Base-by-base conservation (phyloP, 2,797 vertebrate genomes). In the Acanthurus lineatus region DNA sequence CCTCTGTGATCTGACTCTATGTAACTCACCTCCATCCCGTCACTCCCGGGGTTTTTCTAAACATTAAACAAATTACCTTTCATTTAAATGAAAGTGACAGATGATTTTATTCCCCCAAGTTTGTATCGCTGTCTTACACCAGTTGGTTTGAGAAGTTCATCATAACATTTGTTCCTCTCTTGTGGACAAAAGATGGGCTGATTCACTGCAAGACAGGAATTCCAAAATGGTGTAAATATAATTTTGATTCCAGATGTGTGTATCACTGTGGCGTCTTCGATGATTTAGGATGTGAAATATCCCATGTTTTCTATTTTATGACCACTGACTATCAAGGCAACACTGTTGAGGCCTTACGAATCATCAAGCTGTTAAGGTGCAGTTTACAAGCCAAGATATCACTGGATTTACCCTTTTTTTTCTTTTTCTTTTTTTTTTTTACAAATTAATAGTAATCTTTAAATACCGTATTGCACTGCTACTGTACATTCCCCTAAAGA, bases 221-320 rank as follows among this genome's bases (percentile, higher is more conserved):
- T 83, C 49, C 72, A 74, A 73, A 71, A 82, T 81, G 58, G 71
- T 91, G 86, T 91, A 88, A 82, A 90, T 90, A 85, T 71, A 72
- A 70, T 48, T 71, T 69, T 82, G 69, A 67, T 86, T 81, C 61
- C 69, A 63, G 61, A 56, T 61, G 54, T 84, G 61, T 85, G 5
- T 73, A 19, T 84, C 79, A 77, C 81, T 81, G 66, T 86, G 84
- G 73, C 79, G 51, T 81, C 75, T 71, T 80, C 64, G 69, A 76
- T 80, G 68, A 66, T 49, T 64, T 87, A 82, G 76, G 83, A 82
- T 85, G 69, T 87, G 79, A 91, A 83, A 61, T 57, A 6, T 71
- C 71, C 56, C 32, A 17, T 76, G 63, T 68, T 66, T 17, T 83
- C 79, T 86, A 53, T 90, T 84, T 82, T 81, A 53, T 82, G 79